phyloP scores from a whole-genome alignment of 2,797 vertebrate species.

The Acanthurus tractus region DNA sequence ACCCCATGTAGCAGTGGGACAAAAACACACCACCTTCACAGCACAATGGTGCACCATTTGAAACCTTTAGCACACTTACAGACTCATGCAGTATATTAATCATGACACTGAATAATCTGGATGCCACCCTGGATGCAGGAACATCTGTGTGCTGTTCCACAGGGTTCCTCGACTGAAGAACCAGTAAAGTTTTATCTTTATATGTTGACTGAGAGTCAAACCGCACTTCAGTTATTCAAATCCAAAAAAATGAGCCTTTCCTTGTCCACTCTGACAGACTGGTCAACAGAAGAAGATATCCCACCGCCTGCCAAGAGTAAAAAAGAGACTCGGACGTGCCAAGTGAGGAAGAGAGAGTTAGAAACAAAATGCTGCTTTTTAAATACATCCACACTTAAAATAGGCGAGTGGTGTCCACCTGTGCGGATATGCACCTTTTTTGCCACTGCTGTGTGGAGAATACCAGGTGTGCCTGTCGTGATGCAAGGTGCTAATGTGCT shows the following conservation, averaged over 20 bases:
- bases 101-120: not conserved
- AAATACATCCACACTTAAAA: not conserved
- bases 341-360: not conserved
- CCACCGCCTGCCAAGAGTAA: conserved; percentile 6
- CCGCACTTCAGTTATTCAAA: not conserved
- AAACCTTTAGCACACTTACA: no score
- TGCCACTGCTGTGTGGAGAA: not conserved
- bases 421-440: conserved; percentile 3
- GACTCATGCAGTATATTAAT: not conserved
- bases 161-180: not conserved
- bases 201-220: not conserved
- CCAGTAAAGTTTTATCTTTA: not conserved
- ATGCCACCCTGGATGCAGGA: not conserved
- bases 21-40: no score
- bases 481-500: not conserved
- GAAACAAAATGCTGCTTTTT: not conserved
- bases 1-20: no score
- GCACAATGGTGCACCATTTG: no score
- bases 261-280: conserved; percentile 6
- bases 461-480: conserved; percentile 11
- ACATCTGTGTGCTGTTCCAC: conserved; percentile 1
- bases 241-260: conserved; percentile 11
- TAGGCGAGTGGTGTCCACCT: conserved; percentile 14
- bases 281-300: not conserved
- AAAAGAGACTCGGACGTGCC: not conserved